These are phyloP conservation scores for Blastobasis lacticolella DNA, from an alignment of 2,888 invertebrate species.

Conservation along the genomic window DNA sequence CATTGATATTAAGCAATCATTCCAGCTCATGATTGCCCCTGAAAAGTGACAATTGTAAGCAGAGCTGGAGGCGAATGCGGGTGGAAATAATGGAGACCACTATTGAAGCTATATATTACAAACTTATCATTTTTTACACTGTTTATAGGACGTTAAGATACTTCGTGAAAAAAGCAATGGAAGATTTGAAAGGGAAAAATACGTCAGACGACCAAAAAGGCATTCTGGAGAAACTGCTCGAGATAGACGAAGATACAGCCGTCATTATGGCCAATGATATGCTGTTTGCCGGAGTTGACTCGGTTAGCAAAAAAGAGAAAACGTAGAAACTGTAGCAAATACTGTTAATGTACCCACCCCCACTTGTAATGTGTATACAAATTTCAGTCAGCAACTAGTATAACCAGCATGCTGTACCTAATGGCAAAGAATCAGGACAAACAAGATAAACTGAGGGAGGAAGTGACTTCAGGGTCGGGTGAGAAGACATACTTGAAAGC, in stretches of 20 bases:
- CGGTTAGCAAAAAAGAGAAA: slow-evolving; percentile 52
- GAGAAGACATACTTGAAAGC: slow-evolving; percentile 77
- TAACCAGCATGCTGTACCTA: slow-evolving; percentile 72
- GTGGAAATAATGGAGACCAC: not conserved
- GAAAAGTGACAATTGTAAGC: too few relatives aligned
- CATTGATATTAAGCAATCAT: too few relatives aligned
- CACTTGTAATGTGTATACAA: not conserved
- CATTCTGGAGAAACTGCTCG: slow-evolving; percentile 75
- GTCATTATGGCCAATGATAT: slow-evolving; percentile 78
- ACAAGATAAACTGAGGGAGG: slow-evolving; percentile 76
- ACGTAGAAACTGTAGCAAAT: too few relatives aligned
- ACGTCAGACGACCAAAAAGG: slow-evolving; percentile 45
- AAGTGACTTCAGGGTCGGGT: slow-evolving; percentile 47
- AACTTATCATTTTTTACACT: not conserved
- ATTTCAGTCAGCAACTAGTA: slow-evolving; percentile 71
- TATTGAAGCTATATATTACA: not conserved
- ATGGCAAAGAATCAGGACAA: slow-evolving; percentile 77
- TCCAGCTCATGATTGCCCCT: too few relatives aligned
- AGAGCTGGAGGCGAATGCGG: not conserved
- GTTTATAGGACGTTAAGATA: slow-evolving; percentile 9
- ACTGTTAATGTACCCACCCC: too few relatives aligned
- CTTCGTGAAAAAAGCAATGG: slow-evolving; percentile 14
- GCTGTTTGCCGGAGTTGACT: slow-evolving; percentile 79
- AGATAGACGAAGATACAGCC: slow-evolving; percentile 74
- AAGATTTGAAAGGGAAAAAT: slow-evolving; percentile 8